These are phyloP conservation scores for Micrastur ruficollis DNA, from an alignment of 2,797 vertebrate genomes.

Conservation along the genomic window DNA sequence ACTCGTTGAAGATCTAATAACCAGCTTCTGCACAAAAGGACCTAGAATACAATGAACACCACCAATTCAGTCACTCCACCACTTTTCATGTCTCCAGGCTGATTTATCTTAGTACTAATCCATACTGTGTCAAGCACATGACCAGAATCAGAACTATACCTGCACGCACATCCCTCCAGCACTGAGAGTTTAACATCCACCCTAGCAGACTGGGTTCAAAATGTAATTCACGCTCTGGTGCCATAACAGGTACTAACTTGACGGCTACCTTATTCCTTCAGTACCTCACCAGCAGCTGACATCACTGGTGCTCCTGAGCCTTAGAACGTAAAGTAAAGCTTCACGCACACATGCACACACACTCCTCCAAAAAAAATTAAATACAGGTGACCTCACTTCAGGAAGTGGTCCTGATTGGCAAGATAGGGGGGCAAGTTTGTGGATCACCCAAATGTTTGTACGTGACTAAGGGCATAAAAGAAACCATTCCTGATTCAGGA, in stretches of 20 bases:
- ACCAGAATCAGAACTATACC: neutral
- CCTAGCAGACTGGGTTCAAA: neutral
- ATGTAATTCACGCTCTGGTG: neutral
- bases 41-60: slow-evolving; percentile 68
- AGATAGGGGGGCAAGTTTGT: neutral
- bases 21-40: slow-evolving; percentile 79
- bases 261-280: neutral
- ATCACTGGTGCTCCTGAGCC: neutral
- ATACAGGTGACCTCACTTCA: neutral
- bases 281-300: neutral
- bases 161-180: neutral
- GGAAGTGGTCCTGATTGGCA: neutral
- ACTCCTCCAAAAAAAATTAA: neutral
- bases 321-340: neutral
- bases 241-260: neutral
- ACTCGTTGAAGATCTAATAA: slow-evolving; percentile 84
- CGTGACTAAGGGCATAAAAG: neutral
- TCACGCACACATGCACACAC: neutral
- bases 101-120: neutral
- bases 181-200: neutral
- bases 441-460: neutral
- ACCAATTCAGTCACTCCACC: neutral
- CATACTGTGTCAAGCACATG: too few relatives aligned
- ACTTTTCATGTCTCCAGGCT: fast-evolving
- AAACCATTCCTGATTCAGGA: neutral